phyloP scores from a whole-genome alignment of 2,888 invertebrate species.

The Cheilosia vulpina region DNA sequence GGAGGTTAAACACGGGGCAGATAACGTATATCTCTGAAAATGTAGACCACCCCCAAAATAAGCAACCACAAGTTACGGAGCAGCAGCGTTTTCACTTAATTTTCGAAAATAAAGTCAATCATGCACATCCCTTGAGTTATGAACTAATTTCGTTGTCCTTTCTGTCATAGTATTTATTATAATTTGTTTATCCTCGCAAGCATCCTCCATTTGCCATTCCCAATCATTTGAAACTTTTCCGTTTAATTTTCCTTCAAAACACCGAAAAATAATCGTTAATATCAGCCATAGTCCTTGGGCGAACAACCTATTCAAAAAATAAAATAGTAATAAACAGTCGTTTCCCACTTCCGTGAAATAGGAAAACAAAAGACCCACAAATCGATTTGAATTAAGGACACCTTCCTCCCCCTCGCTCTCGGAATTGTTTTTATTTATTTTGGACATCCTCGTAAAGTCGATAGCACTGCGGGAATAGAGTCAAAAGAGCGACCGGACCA shows the following conservation, averaged over 20 bases:
- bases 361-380: background rate
- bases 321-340: no score
- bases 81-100: no score
- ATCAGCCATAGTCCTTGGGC: background rate
- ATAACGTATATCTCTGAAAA: no score
- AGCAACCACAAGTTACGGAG: no score
- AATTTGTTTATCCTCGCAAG: background rate
- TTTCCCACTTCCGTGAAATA: background rate
- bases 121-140: background rate
- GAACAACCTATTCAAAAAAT: background rate
- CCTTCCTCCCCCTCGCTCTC: background rate
- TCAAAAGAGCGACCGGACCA: conserved; percentile 15
- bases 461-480: conserved; percentile 16
- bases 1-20: no score
- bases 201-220: background rate
- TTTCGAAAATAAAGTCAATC: background rate
- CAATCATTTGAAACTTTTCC: conserved; percentile 6
- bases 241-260: background rate
- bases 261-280: background rate
- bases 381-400: conserved; percentile 29
- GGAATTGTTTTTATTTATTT: conserved; percentile 9
- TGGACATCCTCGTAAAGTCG: conserved; percentile 18
- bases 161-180: background rate
- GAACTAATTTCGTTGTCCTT: background rate
- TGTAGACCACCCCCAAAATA: no score